phyloP scores from a whole-genome alignment of 2,113 vertebrate genomes.

The Cryptomyrus ogoouensis region DNA sequence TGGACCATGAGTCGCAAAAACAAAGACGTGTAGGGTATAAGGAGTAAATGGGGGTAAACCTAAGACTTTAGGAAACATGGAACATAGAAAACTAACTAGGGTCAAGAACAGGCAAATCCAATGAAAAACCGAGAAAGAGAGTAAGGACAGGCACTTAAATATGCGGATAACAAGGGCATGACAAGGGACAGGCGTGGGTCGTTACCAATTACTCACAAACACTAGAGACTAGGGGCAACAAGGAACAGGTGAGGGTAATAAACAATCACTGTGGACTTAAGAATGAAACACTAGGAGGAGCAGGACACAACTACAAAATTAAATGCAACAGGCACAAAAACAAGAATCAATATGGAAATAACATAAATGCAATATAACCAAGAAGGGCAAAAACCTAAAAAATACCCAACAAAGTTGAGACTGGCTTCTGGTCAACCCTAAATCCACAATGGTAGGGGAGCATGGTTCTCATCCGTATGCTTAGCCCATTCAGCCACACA shows the following conservation, averaged over 20 bases:
- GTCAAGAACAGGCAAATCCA: no score
- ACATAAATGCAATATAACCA: background rate
- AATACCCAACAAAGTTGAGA: background rate
- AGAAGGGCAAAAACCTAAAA: background rate
- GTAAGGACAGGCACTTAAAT: no score
- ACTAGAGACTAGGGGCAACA: background rate
- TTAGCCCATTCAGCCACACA: background rate
- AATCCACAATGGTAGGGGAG: background rate
- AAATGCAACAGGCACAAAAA: background rate
- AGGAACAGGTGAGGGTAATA: background rate
- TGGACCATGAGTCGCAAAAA: no score
- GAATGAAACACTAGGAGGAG: background rate
- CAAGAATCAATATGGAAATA: background rate
- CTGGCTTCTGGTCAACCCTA: background rate
- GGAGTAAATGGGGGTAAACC: no score
- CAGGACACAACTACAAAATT: background rate
- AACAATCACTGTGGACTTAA: background rate
- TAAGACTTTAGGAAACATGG: background rate
- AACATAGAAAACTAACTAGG: background rate
- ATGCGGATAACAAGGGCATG: no score
- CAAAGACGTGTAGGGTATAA: no score
- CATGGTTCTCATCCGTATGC: background rate
- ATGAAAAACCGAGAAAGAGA: no score
- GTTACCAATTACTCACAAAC: no score
- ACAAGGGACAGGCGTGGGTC: no score